Evolutionary conservation across 2,113 vertebrate genomes (phyloP).

Genomic region (Poicephalus gulielmi): DNA sequence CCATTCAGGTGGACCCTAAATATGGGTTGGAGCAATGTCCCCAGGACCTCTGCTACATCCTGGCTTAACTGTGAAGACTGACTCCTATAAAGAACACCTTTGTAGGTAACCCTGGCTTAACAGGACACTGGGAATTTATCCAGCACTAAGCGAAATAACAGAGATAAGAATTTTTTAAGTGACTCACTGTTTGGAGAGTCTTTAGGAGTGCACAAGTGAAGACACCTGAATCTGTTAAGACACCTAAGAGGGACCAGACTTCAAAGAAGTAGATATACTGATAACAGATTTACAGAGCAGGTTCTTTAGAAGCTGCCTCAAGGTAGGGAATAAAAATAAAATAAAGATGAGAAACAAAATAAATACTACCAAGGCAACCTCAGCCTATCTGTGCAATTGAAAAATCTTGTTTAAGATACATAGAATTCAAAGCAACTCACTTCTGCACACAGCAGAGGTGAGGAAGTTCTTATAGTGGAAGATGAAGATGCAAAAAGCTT

Average conservation of each 20-base stretch:
- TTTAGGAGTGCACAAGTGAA: constrained; percentile 30
- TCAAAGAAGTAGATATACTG: constrained; percentile 21
- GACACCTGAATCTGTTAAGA: constrained; percentile 20
- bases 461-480: neutral
- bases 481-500: neutral
- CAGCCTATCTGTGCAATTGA: neutral
- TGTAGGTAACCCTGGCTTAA: neutral
- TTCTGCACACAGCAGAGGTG: neutral
- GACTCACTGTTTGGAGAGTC: constrained; percentile 10
- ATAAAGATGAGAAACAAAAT: neutral
- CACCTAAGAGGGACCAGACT: neutral
- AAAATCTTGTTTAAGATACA: neutral
- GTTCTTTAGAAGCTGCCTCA: constrained; percentile 22
- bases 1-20: neutral
- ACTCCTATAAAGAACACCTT: neutral
- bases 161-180: neutral
- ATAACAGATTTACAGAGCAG: neutral
- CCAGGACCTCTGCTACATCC: neutral
- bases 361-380: neutral
- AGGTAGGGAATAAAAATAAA: constrained; percentile 7
- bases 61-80: neutral
- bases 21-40: neutral
- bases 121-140: neutral
- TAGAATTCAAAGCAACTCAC: neutral
- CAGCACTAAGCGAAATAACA: neutral